Evolutionary conservation across 2,797 vertebrate species (phyloP).

Genomic region (Sebastes miniatus): DNA sequence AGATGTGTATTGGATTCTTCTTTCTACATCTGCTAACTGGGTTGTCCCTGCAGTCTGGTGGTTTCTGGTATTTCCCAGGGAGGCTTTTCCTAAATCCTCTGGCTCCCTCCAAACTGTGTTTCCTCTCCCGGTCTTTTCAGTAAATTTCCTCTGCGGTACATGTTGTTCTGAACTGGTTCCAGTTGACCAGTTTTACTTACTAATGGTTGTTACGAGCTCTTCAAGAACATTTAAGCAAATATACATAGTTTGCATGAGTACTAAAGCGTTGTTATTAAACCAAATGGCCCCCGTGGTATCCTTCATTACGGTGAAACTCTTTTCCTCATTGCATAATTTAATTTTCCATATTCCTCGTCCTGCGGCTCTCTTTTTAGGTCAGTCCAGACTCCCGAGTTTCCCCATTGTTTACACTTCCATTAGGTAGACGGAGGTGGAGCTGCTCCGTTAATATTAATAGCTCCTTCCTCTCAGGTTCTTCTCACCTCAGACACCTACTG

Average conservation of each 20-base stretch:
- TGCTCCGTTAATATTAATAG: conserved; percentile 50
- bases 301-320: background rate
- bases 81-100: conserved; percentile 1
- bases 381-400: background rate
- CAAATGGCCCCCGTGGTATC: background rate
- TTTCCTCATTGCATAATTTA: background rate
- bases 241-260: background rate
- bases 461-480: conserved; percentile 47
- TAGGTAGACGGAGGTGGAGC: conserved; percentile 22
- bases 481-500: conserved; percentile 54
- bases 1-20: background rate
- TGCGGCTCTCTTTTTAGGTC: conserved; percentile 7
- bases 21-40: background rate
- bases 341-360: background rate
- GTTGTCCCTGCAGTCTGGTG: background rate
- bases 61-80: conserved; percentile 18
- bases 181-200: conserved; percentile 1
- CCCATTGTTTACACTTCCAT: conserved; percentile 52
- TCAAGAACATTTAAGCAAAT: background rate
- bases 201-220: background rate
- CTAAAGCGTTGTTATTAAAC: conserved; percentile 8
- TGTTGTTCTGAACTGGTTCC: conserved; percentile 22
- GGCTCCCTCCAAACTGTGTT: background rate
- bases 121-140: background rate
- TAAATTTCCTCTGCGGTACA: conserved; percentile 7